phyloP scores from a whole-genome alignment of 2,113 vertebrate species.

The Casuarius casuarius region DNA sequence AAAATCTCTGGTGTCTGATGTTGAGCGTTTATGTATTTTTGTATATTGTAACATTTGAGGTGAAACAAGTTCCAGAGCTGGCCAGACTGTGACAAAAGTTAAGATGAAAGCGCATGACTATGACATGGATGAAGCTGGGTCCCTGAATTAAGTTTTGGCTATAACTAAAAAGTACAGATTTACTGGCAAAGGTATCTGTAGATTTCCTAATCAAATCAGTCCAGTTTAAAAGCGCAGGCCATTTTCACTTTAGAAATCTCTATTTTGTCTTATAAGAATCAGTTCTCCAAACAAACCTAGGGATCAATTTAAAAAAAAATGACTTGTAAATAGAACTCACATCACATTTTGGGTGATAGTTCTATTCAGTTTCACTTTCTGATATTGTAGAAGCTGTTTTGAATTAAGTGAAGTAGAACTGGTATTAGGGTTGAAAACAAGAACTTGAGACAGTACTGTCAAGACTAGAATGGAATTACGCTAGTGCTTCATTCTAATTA shows the following conservation, averaged over 20 bases:
- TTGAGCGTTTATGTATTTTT: background rate
- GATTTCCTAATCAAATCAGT: background rate
- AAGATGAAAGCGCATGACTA: background rate
- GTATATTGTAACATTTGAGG: background rate
- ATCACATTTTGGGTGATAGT: background rate
- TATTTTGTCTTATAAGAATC: background rate
- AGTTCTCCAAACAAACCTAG: background rate
- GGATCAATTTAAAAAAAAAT: background rate
- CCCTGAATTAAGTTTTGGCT: background rate
- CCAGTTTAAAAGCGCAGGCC: background rate
- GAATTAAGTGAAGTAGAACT: background rate
- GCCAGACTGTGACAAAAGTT: background rate
- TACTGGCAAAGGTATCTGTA: background rate
- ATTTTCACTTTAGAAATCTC: background rate
- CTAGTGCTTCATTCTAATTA: background rate
- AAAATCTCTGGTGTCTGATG: background rate
- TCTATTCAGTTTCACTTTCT: background rate
- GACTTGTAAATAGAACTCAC: background rate
- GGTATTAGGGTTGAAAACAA: background rate
- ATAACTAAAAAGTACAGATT: background rate
- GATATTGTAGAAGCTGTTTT: background rate
- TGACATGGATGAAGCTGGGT: background rate
- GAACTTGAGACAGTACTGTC: accelerated
- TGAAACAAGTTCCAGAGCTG: background rate
- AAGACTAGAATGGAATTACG: background rate